A percentile compares a stretch with the other conserved stretches of the same genome.
phyloP scores from a whole-genome alignment of 2,888 invertebrate genomes.

The Sialis lutaria region DNA sequence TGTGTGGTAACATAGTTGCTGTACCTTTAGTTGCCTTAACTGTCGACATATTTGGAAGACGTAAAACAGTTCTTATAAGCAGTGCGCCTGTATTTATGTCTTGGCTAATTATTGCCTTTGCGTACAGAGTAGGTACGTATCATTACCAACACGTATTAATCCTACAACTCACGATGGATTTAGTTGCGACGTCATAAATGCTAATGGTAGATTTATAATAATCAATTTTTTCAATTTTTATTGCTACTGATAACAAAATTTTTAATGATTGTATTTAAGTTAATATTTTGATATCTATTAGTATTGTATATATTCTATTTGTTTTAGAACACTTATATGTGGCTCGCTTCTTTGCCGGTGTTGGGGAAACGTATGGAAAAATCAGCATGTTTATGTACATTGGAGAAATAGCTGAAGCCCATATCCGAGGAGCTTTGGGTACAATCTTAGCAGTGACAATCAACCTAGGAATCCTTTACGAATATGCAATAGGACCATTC shows the following conservation, averaged over 20 bases:
- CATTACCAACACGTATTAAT: too few species aligned
- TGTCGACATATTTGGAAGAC: constrained; percentile 4
- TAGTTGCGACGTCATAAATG: too few species aligned
- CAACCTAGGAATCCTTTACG: constrained; percentile 4
- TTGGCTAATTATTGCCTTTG: constrained; percentile 1
- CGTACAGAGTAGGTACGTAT: not conserved
- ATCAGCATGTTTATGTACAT: constrained; percentile 4
- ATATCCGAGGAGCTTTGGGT: constrained; percentile 4
- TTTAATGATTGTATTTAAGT: too few species aligned
- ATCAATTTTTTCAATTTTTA: too few species aligned
- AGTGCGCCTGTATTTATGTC: constrained; percentile 2
- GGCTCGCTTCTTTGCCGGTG: constrained; percentile 2
- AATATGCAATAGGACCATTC: constrained; percentile 3
- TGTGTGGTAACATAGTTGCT: constrained; percentile 3
- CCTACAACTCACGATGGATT: too few species aligned
- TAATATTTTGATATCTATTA: too few species aligned
- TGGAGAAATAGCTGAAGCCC: constrained; percentile 5
- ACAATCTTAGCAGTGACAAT: constrained; percentile 3
- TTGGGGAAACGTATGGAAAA: constrained; percentile 6
- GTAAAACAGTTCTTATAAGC: constrained; percentile 1
- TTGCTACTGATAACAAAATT: too few species aligned
- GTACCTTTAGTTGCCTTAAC: not conserved
- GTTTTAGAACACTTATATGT: constrained; percentile 3
- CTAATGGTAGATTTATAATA: too few species aligned
- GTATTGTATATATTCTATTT: not conserved